Evolutionary conservation across 92 coral and sea anemone species (phyloP), one percentile per base, ranked within the genome.

Genomic region (Micromussa lordhowensis): DNA sequence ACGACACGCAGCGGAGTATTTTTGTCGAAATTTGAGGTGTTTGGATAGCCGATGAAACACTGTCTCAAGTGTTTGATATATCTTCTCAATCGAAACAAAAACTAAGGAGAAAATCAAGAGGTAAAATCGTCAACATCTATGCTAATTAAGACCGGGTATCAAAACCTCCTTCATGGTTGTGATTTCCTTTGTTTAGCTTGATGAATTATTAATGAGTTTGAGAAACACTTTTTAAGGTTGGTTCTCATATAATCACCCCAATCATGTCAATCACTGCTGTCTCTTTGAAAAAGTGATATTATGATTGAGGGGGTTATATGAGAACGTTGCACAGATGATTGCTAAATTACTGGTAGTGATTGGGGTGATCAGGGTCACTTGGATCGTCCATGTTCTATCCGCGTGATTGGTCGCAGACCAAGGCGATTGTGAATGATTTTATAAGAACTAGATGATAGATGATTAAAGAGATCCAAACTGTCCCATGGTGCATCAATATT

Each of bases 401-500:
- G 75, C 75, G 51, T 83, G 73, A 74, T 75, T 48, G 82, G 82
- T 78, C 21, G 15, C 82, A 8, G 82, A 78, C 82, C 74, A 57
- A 83, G 83, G 58, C 82, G 73, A 85, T 75, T 83, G 77, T 1
- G 17, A 85, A 85, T 48, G 29, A 73, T 74, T 54, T 78, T 78
- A 78, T 78, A 36, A 78, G 82, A 78, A 48, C 38, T 48, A 48
- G 18, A 53, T 9, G 48, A 63, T 63, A 75, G 83, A 59, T 68
- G 73, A 85, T 75, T 5, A 72, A 36, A 79, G 55, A 82, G 75
- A 75, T 75, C 89, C 69, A 51, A 85, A 66, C 82, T 30, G 49
- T 85, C 88, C 88, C 88, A 85, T 61, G 68, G 68, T 85, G 88
- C 88, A 75, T 51, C 53, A 58, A 64, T 36, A 35, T 85, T 75